A percentile compares a stretch with the other conserved stretches of the same genome.
Conservation (phyloP, 2,888 invertebrate genomes). For the Tridacna gigas region DNA sequence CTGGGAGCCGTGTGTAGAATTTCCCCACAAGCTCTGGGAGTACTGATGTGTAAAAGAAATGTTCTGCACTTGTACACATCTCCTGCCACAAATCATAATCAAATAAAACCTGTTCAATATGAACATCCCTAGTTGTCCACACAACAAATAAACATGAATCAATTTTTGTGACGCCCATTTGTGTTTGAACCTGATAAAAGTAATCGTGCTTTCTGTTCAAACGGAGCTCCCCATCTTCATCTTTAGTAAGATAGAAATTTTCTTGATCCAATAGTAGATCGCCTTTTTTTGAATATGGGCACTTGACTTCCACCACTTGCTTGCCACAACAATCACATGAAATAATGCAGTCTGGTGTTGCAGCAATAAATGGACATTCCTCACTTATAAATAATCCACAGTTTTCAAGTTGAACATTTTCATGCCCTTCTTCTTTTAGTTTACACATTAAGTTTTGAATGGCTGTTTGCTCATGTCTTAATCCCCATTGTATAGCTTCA, state of each 20-base stretch:
- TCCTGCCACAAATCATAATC: slow-evolving; percentile 25
- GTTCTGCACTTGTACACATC: slow-evolving; percentile 13
- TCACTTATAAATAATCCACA: slow-evolving; percentile 12
- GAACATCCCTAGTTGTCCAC: slow-evolving; percentile 19
- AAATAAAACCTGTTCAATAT: slow-evolving; percentile 38
- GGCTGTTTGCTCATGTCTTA: slow-evolving; percentile 21
- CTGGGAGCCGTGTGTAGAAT: slow-evolving; percentile 33
- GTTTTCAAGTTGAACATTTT: background rate
- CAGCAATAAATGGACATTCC: slow-evolving; percentile 23
- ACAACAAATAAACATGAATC: slow-evolving; percentile 39
- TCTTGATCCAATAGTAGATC: background rate
- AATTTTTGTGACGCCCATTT: slow-evolving; percentile 29
- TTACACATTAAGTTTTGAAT: background rate
- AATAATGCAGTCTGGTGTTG: slow-evolving; percentile 29
- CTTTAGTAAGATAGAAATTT: background rate
- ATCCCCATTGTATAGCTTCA: slow-evolving; percentile 28
- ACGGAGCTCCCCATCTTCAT: background rate
- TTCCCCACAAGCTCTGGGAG: slow-evolving; percentile 54
- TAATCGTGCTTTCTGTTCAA: slow-evolving; percentile 20
- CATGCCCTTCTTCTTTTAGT: background rate
- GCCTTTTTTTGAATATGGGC: slow-evolving; percentile 16
- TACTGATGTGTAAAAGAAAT: slow-evolving; percentile 26
- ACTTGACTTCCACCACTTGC: slow-evolving; percentile 27
- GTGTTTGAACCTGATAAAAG: slow-evolving; percentile 38
- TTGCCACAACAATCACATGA: slow-evolving; percentile 32